Conservation (phyloP, 1,140 invertebrate species). For the Aphis craccivora region DNA sequence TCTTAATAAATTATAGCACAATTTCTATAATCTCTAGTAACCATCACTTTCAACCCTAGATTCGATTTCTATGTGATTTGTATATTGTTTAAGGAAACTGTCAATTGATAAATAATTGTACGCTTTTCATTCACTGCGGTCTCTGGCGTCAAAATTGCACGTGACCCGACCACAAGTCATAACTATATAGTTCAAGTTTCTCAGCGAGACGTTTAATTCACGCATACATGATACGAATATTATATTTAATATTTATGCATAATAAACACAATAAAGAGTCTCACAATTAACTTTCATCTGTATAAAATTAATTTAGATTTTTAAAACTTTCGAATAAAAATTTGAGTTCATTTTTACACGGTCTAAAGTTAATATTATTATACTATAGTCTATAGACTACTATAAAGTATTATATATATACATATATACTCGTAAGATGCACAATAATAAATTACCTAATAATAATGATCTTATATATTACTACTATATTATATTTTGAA, state of each 20-base stretch:
- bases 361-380: neutral
- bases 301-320: neutral
- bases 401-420: neutral
- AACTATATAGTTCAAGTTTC: neutral
- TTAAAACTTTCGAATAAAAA: neutral
- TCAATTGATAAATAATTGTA: neutral
- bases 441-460: neutral
- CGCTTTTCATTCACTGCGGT: neutral
- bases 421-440: neutral
- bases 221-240: neutral
- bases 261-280: neutral
- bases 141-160: neutral
- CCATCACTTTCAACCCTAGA: neutral
- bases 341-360: neutral
- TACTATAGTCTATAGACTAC: neutral
- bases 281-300: neutral
- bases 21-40: neutral
- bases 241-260: neutral
- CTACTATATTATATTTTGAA: neutral
- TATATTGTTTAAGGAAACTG: slow-evolving; percentile 12
- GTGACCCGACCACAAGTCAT: neutral
- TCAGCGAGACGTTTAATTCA: neutral
- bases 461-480: neutral
- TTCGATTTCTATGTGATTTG: neutral
- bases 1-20: neutral